Conservation (phyloP, 2,888 invertebrate species). For the Eristalis arbustorum region DNA sequence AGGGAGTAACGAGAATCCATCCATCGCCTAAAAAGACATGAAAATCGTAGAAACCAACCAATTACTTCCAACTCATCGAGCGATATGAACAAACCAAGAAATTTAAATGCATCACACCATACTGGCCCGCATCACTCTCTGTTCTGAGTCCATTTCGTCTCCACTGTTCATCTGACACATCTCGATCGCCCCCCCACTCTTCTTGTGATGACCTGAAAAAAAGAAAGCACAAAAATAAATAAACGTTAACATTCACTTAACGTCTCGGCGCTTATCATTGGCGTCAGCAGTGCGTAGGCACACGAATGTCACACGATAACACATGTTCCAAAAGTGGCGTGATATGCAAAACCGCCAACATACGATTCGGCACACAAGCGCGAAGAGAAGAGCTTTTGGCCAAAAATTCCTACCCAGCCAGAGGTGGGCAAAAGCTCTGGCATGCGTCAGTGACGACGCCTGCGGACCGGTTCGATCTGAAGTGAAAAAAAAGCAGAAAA, state of each 20-base stretch:
- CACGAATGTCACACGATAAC: neutral
- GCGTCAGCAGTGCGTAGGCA: neutral
- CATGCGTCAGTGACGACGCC: neutral
- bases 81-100: no score
- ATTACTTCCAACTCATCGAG: no score
- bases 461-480: constrained; percentile 29
- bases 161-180: neutral
- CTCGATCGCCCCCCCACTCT: neutral
- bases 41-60: no score
- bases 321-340: constrained; percentile 39
- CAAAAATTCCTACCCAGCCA: neutral
- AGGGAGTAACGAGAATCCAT: no score
- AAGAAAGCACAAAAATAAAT: neutral
- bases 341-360: constrained; percentile 15
- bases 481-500: neutral
- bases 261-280: neutral
- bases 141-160: no score
- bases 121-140: no score
- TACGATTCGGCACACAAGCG: neutral
- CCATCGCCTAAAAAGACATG: no score
- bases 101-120: no score
- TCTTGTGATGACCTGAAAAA: neutral
- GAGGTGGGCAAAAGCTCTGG: constrained; percentile 21
- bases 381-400: constrained; percentile 2
- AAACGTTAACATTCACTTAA: neutral